Conservation (phyloP, 2,113 vertebrate genomes). For the Formicarius rufipectus region DNA sequence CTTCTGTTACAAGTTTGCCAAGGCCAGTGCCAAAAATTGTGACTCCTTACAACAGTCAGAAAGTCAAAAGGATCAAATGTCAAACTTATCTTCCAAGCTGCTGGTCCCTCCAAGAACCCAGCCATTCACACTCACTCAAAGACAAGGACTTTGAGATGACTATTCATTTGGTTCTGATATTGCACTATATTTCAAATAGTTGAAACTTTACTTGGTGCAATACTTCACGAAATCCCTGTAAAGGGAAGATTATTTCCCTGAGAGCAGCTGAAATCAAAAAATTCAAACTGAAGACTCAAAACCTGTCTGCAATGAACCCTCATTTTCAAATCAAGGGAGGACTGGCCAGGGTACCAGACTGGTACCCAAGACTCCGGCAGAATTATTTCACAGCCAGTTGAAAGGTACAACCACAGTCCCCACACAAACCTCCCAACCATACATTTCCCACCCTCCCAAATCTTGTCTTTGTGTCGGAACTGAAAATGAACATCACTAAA, state of each 20-base stretch:
- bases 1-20: background rate
- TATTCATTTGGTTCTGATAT: background rate
- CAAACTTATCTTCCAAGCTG: background rate
- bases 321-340: background rate
- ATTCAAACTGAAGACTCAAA: background rate
- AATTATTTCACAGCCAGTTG: background rate
- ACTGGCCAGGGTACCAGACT: background rate
- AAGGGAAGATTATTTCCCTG: background rate
- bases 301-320: background rate
- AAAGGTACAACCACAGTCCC: background rate
- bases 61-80: background rate
- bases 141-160: accelerated
- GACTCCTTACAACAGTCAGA: background rate
- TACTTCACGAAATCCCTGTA: background rate
- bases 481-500: background rate
- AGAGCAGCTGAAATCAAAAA: background rate
- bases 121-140: background rate
- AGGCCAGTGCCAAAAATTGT: background rate
- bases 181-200: background rate
- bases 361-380: background rate
- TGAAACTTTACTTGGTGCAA: background rate
- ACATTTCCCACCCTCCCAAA: background rate
- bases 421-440: background rate
- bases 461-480: background rate
- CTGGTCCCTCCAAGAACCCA: background rate